A percentile compares a stretch with the other conserved stretches of the same genome.
Conservation (phyloP, 64 coral and sea anemone species). For the Actinia tenebrosa region DNA sequence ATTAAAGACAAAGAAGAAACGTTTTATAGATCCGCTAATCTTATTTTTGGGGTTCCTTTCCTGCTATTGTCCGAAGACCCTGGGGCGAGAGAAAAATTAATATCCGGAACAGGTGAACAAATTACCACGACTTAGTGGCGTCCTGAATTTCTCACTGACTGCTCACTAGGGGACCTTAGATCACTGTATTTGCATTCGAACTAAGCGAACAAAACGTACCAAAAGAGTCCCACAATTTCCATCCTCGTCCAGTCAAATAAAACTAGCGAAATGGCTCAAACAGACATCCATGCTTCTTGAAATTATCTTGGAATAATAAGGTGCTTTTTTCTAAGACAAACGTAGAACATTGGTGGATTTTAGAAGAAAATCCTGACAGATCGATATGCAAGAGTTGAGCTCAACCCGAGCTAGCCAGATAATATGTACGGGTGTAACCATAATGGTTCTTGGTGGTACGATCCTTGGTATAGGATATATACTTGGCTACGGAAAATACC, state of each 20-base stretch:
- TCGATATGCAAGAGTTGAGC: background rate
- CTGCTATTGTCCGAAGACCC: background rate
- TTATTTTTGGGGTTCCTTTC: background rate
- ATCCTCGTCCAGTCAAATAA: background rate
- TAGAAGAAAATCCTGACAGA: background rate
- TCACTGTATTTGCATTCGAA: background rate
- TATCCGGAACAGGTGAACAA: background rate
- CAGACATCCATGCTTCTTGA: background rate
- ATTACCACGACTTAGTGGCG: background rate
- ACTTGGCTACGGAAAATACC: background rate
- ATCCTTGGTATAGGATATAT: background rate
- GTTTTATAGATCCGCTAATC: background rate
- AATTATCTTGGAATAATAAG: background rate
- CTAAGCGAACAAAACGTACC: background rate
- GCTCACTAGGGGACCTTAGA: background rate
- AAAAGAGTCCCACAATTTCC: background rate
- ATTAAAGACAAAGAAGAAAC: no score
- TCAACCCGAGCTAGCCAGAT: slow-evolving; percentile 10
- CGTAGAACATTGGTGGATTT: background rate
- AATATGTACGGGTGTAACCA: background rate
- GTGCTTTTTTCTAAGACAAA: background rate
- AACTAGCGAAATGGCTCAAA: background rate
- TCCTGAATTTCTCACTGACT: background rate
- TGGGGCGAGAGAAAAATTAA: background rate
- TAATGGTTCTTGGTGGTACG: background rate